Conservation (phyloP, 2,888 invertebrate species). For the Beris morrisii region DNA sequence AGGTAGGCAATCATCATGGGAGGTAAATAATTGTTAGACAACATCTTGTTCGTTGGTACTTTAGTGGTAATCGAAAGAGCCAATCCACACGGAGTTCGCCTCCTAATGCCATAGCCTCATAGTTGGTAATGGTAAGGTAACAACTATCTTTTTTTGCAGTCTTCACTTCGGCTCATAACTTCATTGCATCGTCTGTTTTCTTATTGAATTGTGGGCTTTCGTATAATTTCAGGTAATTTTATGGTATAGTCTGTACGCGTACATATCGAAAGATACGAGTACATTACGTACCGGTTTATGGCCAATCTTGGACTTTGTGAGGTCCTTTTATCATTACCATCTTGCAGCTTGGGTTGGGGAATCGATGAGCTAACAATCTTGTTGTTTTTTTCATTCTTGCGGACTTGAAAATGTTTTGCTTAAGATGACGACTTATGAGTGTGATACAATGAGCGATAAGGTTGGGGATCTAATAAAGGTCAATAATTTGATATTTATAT, state of each 20-base stretch:
- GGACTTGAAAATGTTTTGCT: no score
- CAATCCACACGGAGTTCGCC: no score
- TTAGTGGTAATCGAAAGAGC: no score
- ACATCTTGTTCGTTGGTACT: constrained; percentile 4
- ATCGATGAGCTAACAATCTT: background rate
- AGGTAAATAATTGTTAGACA: constrained; percentile 12
- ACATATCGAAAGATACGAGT: no score
- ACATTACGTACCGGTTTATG: no score
- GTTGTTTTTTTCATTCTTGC: constrained; percentile 1
- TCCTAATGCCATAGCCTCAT: no score
- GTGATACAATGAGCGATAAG: no score
- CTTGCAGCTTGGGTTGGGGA: background rate
- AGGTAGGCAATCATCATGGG: constrained; percentile 9
- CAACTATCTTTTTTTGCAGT: no score
- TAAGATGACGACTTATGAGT: no score
- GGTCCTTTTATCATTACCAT: constrained; percentile 16
- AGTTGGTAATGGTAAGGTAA: no score
- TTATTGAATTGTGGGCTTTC: constrained; percentile 16
- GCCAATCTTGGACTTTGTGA: constrained; percentile 5
- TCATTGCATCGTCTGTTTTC: constrained; percentile 10
- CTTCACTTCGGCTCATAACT: constrained; percentile 16
- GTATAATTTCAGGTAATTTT: constrained; percentile 17
- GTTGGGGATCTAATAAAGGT: no score
- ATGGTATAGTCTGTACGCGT: background rate
- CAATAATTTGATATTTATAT: no score